Evolutionary conservation across 2,797 vertebrate species (phyloP).

Genomic region (Esox masquinongy): DNA sequence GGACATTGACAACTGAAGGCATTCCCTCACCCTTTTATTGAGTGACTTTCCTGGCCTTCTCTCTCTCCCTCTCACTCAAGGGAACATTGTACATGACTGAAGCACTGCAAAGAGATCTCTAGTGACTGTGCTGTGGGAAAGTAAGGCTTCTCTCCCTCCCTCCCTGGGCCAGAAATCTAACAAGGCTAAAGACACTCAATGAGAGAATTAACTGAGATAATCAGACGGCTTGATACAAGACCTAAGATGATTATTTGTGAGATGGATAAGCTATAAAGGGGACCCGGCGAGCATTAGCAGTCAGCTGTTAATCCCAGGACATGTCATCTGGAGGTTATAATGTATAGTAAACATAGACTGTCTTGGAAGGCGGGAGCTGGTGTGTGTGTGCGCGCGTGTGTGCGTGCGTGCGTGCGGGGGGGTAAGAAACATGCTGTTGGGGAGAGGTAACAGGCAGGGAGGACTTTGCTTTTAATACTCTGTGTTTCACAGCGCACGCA

Average conservation of each 20-base stretch:
- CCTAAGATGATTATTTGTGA: background rate
- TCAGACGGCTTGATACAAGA: background rate
- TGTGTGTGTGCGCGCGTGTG: too few species aligned
- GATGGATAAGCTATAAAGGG: background rate
- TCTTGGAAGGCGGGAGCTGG: background rate
- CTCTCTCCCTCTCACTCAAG: background rate
- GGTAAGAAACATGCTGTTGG: conserved; percentile 34
- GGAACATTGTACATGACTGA: too few species aligned
- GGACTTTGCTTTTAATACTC: conserved; percentile 58
- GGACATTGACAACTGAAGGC: background rate
- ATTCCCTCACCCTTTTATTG: too few species aligned
- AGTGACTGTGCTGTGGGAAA: too few species aligned
- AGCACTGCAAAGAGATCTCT: too few species aligned
- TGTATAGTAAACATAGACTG: too few species aligned
- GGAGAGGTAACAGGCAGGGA: conserved; percentile 47
- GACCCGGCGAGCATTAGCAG: background rate
- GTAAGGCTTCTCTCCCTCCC: background rate
- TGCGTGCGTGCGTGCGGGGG: conserved; percentile 3
- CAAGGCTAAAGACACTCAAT: background rate
- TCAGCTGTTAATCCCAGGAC: background rate
- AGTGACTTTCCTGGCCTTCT: background rate
- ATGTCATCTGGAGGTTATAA: background rate
- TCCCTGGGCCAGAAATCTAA: background rate
- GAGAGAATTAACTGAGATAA: background rate
- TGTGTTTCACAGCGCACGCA: conserved; percentile 47